phyloP scores from a whole-genome alignment of 2,888 invertebrate genomes.

The Germaria angustata region DNA sequence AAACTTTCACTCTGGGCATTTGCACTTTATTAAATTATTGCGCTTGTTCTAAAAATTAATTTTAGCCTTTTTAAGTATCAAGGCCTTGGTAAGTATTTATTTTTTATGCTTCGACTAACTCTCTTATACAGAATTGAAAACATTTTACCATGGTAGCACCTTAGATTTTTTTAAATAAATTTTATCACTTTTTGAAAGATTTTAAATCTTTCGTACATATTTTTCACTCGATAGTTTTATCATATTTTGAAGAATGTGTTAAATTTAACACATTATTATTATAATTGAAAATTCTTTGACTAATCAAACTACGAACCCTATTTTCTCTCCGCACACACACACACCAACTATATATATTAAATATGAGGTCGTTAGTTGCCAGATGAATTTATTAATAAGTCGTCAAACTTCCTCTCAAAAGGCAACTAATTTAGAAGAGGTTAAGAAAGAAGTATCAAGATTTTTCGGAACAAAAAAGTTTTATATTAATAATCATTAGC shows the following conservation, averaged over 20 bases:
- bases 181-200: not conserved
- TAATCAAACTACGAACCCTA: conserved; percentile 42
- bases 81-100: not conserved
- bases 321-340: conserved; percentile 15
- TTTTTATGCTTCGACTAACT: not conserved
- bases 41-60: not conserved
- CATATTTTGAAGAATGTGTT: conserved; percentile 12
- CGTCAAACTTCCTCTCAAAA: too few species aligned
- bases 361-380: not conserved
- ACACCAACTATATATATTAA: conserved; percentile 5
- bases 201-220: not conserved
- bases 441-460: too few species aligned
- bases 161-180: not conserved
- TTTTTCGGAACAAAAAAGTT: too few species aligned
- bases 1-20: too few species aligned
- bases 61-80: not conserved
- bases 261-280: conserved; percentile 37
- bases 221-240: not conserved
- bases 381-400: not conserved
- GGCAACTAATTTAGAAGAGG: too few species aligned
- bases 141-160: conserved; percentile 13
- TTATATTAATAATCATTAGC: too few species aligned
- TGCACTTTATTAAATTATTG: conserved; percentile 8
- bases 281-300: conserved; percentile 35
- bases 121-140: not conserved